Conservation (phyloP, 2,113 vertebrate species). For the Saimiri boliviensis region DNA sequence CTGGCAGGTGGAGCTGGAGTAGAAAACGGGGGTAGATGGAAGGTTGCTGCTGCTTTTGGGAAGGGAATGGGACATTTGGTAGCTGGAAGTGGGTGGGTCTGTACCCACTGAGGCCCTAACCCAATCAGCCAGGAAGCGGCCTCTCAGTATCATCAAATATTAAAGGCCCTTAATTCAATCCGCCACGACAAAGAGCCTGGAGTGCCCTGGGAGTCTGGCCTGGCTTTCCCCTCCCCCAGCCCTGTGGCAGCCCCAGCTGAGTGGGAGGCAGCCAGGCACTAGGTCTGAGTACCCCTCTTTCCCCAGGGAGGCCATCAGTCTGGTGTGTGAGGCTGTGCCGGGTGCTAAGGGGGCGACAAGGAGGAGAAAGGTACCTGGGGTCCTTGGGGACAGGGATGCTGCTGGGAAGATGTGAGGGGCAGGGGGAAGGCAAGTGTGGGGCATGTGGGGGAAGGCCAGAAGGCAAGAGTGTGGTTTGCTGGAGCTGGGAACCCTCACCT, state of each 20-base stretch:
- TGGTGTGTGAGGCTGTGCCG: conserved; percentile 97
- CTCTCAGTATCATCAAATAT: conserved; percentile 69
- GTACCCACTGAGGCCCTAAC: conserved; percentile 65
- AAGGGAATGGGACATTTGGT: conserved; percentile 38
- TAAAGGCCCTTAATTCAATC: conserved; percentile 79
- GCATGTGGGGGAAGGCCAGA: background rate
- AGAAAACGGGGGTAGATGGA: background rate
- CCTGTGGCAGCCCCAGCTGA: background rate
- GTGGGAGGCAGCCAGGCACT: background rate
- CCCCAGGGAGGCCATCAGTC: conserved; percentile 95
- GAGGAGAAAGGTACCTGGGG: conserved; percentile 93
- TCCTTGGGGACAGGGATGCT: background rate
- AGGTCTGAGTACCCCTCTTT: conserved; percentile 56
- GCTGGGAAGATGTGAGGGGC: background rate
- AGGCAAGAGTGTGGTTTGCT: background rate
- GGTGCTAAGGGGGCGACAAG: conserved; percentile 95
- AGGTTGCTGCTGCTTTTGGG: conserved; percentile 34
- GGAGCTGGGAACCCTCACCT: background rate
- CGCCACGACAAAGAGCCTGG: conserved; percentile 76
- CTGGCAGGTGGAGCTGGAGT: background rate
- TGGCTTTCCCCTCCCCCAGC: conserved; percentile 64
- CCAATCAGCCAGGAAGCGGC: conserved; percentile 77
- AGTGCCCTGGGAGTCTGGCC: conserved; percentile 69
- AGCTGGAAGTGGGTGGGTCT: conserved; percentile 61
- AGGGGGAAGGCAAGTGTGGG: background rate